Base-by-base conservation (phyloP, 2,797 vertebrate species). In the Halcyon badia region DNA sequence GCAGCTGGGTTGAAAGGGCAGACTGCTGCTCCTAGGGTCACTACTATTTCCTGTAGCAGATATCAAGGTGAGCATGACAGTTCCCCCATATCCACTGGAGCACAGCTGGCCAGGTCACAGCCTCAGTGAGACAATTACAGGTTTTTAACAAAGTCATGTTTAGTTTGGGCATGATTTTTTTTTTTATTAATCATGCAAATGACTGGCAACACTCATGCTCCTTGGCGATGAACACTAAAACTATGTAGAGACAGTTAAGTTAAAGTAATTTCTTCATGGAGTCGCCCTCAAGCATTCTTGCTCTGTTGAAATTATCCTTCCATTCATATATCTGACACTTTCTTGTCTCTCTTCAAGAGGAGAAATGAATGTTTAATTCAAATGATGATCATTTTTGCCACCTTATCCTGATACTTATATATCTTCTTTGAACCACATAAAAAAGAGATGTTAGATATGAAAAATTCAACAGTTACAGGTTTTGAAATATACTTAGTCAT, bases 291-390 rank as follows among this genome's bases (percentile, higher is more conserved):
- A 71, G 1, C 28, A 41, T 77, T 84, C 19, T 89, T 89, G 31
- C 6, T 73, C 14, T 57, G 9, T 24, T 73, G 83, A 89, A 80
- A 71, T 95, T 73, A 62, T 70, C 17, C 24, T 87, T 83, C 19
- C 8, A 18, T 66, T 91, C 54, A n/a, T 22, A 8, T 56, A 33
- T 54, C 49, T 89, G 65, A 48, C 19, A 46, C 17, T 65, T 83
- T 71, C 11, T 87, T 68, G 16, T 92, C 30, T 3, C 4, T 88
- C 21, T 42, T 87, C 30, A 77, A 69, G 44, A 41, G 18, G 8
- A 69, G 22, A 71, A 84, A 37, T 78, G 24, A 71, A 52, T 37
- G 33, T 41, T 75, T 52, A 85, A 88, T 79, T 8, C 17, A 10
- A 68, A 25, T n/a, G 6, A 70, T 19, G 18, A 57, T 66, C 5